Conservation (phyloP, 2,797 vertebrate genomes). For the Poecilia velifera region DNA sequence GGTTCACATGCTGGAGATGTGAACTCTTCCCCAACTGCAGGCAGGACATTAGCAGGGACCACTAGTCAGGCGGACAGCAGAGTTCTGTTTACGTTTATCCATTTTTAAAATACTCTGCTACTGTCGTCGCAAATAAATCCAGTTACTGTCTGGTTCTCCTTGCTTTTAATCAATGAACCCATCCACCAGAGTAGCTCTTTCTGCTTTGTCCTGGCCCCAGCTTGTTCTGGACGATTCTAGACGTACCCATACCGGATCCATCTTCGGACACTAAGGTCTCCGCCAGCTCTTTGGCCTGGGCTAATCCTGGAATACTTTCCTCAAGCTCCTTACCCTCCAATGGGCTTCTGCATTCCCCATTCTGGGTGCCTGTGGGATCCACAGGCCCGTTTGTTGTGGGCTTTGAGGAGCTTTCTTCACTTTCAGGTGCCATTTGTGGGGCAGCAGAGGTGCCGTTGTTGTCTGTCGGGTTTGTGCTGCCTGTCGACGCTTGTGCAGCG, state of each 20-base stretch:
- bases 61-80: constrained; percentile 61
- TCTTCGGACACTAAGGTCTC: constrained; percentile 93
- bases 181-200: constrained; percentile 71
- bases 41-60: constrained; percentile 66
- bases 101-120: not conserved
- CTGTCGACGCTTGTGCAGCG: constrained; percentile 43
- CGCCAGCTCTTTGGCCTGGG: constrained; percentile 95
- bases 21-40: constrained; percentile 40
- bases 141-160: not conserved
- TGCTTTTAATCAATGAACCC: constrained; percentile 5
- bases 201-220: constrained; percentile 34
- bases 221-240: constrained; percentile 23
- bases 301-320: constrained; percentile 86
- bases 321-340: constrained; percentile 87
- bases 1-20: constrained; percentile 25
- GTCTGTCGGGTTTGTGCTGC: constrained; percentile 52
- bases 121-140: not conserved
- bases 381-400: constrained; percentile 73
- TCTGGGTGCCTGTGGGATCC: constrained; percentile 69
- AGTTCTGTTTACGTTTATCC: not conserved
- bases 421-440: constrained; percentile 24
- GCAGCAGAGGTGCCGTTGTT: constrained; percentile 21
- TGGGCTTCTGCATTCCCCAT: constrained; percentile 79
- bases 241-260: constrained; percentile 88
- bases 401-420: constrained; percentile 51